Evolutionary conservation across 2,797 vertebrate genomes (phyloP), one percentile per base, ranked within the genome.

Genomic region (Epinephelus awoara): DNA sequence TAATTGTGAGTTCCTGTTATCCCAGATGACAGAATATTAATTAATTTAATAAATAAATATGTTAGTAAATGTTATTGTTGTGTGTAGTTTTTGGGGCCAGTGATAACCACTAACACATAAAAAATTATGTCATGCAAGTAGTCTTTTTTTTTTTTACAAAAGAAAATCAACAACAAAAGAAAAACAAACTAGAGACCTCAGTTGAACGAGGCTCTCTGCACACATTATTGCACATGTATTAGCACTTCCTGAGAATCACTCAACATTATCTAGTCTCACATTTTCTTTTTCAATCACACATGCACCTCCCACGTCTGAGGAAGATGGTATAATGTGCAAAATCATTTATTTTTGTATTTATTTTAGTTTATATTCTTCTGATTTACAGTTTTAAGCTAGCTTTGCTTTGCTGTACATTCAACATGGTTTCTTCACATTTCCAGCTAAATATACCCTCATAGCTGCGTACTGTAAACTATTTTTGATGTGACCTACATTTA

Each of bases 181-280:
- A 63, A 58, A 81, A 50, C 23, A 80, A 64, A 65, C 11, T 25
- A 57, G 44, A 74, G 65, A 55, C 50, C 46, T 65, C 44, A 61
- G 64, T 19, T 79, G 25, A 75, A 84, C 29, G 68, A 57, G 64
- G 51, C 40, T 79, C 75, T 71, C 44, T 69, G 21, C 27, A 85
- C 66, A 89, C 54, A 84, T 67, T 82, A 78, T 87, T 90, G 77
- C 76, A 87, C 80, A 82, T 85, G 19, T 71, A 79, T 57, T 55
- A 79, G 85, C 79, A 87, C 75, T 85, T 91, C 84, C 86, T 85
- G 73, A 91, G 82, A 88, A 83, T 84, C 72, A 83, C 66, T 85
- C 55, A 72, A 70, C 61, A 77, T 76, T 66, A 71, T 44, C 62
- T 84, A 65, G 47, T 78, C 81, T 82, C 71, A 75, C 25, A 67